Base-by-base conservation (phyloP, 2,888 invertebrate genomes). In the Ophraella communa region DNA sequence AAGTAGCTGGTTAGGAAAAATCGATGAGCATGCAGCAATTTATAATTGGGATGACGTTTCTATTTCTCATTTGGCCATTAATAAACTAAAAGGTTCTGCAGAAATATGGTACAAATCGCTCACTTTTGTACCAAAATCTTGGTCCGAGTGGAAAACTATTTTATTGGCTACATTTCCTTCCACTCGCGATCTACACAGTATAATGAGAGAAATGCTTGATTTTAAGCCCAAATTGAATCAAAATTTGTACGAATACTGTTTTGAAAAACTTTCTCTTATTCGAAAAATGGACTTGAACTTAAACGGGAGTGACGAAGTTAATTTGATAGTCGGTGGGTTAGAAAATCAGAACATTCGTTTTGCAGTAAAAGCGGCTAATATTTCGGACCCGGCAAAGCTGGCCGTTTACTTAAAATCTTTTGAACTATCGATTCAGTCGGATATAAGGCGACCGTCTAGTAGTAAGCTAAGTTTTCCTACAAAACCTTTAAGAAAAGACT, bases 51-150 rank as follows among this genome's bases (percentile, higher is more conserved):
- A 23, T n/a, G 47, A 23, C 23, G 21, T 23, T 11, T 23, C 8
- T 49, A 49, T 49, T 8, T 49, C 23, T 49, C 47, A 49, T 49
- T 49, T 49, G 21, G 47, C 47, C 1, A 49, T 49, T 23, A 49
- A 49, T 23, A 49, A 49, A 2, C n/a, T 49, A 49, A 11, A 49
- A 11, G 4, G 23, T 21, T n/a, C 23, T 10, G 47, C 23, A 23
- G 4, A 39, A n/a, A 39, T 17, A 2, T 39, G 14, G 17, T 39
- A 39, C 17, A 14, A 39, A 17, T n/a, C 1, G 1, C 2, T 14
- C 1, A 2, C 7, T 1, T 27, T 0, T 27, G 7, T 27, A 27
- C 47, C 47, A 2, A 47, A 47, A 47, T 23, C 21, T 10, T 47
- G 47, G 47, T 47, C 1, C 5, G 23, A 47, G n/a, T 20, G 23